phyloP scores from a whole-genome alignment of 1,140 invertebrate genomes.

The Trinorchestia longiramus region DNA sequence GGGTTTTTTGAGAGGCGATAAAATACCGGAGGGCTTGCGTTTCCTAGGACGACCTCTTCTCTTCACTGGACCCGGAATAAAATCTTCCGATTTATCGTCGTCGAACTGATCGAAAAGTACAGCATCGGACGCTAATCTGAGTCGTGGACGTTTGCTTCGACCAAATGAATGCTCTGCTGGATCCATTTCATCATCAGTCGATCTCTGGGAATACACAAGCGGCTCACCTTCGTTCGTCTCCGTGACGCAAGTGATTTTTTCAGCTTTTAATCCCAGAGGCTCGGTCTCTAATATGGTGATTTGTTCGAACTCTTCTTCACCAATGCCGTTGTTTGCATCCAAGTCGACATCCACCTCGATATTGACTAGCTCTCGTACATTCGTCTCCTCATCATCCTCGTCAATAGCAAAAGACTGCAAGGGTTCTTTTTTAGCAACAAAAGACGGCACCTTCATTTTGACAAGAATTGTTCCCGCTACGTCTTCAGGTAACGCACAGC shows the following conservation, averaged over 20 bases:
- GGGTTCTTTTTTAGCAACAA: slow-evolving; percentile 2
- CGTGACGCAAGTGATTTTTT: slow-evolving; percentile 31
- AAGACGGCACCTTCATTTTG: slow-evolving; percentile 24
- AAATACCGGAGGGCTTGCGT: neutral
- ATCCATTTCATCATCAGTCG: slow-evolving; percentile 31
- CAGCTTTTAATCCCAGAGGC: slow-evolving; percentile 18
- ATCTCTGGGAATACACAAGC: neutral
- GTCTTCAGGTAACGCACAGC: slow-evolving; percentile 30
- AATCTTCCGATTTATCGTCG: slow-evolving; percentile 20
- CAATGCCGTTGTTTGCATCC: slow-evolving; percentile 17
- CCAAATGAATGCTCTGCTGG: neutral
- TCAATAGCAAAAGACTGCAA: neutral
- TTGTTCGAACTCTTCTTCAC: slow-evolving; percentile 28
- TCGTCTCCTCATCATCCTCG: neutral
- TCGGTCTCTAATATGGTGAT: slow-evolving; percentile 41
- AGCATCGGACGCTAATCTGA: slow-evolving; percentile 33
- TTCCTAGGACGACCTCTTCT: slow-evolving; percentile 36
- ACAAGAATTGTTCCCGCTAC: slow-evolving; percentile 15
- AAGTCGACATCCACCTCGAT: slow-evolving; percentile 41
- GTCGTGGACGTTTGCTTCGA: neutral
- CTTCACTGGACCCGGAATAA: neutral
- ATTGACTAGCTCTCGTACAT: slow-evolving; percentile 31
- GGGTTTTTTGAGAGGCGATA: neutral
- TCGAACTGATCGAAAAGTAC: slow-evolving; percentile 11
- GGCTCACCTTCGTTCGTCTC: slow-evolving; percentile 18